phyloP scores from a whole-genome alignment of 1,140 invertebrate species.

The Heliconius hewitsoni region DNA sequence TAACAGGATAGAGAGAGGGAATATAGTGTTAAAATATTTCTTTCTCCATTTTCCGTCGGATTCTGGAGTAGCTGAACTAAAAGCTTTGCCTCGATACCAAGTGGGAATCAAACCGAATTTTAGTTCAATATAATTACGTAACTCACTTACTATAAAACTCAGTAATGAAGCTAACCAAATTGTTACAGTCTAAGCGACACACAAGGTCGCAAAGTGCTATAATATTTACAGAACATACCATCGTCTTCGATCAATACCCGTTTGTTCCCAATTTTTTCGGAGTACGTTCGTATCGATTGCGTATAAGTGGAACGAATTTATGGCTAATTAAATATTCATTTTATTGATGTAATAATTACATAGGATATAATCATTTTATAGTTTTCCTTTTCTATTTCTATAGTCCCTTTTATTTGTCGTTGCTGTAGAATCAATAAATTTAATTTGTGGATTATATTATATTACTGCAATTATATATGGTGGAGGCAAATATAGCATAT shows the following conservation, averaged over 20 bases:
- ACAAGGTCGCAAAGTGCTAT: conserved; percentile 32
- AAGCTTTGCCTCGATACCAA: no score
- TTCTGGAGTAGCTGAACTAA: no score
- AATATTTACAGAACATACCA: conserved; percentile 35
- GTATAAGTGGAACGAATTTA: conserved; percentile 57
- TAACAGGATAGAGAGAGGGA: no score
- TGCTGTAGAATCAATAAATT: neutral
- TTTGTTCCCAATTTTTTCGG: conserved; percentile 53
- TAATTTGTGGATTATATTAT: neutral
- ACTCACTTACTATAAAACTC: neutral
- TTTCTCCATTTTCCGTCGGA: no score
- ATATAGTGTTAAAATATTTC: no score
- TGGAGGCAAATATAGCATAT: no score
- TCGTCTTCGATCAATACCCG: conserved; percentile 51
- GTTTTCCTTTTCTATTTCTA: neutral
- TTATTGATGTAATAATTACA: conserved; percentile 36
- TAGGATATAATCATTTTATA: neutral
- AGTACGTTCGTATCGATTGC: conserved; percentile 47
- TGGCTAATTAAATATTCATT: conserved; percentile 55
- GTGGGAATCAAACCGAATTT: no score
- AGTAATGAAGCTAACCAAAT: conserved; percentile 13
- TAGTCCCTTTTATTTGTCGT: neutral
- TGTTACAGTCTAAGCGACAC: conserved; percentile 20
- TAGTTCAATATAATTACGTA: neutral
- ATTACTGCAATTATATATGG: no score